Conservation (phyloP, 2,888 invertebrate species). For the Drosophila rubida region DNA sequence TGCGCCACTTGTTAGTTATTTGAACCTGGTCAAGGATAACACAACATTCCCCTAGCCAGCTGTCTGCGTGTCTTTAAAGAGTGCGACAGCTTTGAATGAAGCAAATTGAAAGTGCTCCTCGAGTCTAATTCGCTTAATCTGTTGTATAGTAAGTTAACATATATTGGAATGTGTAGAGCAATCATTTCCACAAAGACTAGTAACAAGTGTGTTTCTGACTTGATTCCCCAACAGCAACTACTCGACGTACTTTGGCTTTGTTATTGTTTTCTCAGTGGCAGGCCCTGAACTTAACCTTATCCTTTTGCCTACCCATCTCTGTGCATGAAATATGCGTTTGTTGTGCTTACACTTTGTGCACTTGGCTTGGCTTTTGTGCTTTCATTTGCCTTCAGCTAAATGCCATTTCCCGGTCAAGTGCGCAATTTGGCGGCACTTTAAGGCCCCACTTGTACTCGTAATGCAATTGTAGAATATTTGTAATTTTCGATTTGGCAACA, state of each 20-base stretch:
- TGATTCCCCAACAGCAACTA: not conserved
- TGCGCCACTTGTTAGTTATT: slow-evolving; percentile 51
- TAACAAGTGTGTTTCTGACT: not conserved
- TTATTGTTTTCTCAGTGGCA: not conserved
- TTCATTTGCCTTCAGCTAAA: slow-evolving; percentile 2
- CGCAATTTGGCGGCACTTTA: slow-evolving; percentile 22
- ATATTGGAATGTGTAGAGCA: not conserved
- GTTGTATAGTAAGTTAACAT: not conserved
- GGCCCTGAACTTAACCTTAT: slow-evolving; percentile 14
- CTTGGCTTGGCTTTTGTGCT: slow-evolving; percentile 7
- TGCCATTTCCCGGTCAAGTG: slow-evolving; percentile 15
- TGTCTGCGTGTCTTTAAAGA: slow-evolving; percentile 36
- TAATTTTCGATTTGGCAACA: slow-evolving; percentile 31
- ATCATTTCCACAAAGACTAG: no score
- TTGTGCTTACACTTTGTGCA: not conserved
- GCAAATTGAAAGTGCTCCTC: slow-evolving; percentile 3
- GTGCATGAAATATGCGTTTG: slow-evolving; percentile 10
- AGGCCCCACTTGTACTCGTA: slow-evolving; percentile 16
- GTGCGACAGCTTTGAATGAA: slow-evolving; percentile 23
- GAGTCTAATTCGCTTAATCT: not conserved
- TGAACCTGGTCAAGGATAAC: slow-evolving; percentile 42
- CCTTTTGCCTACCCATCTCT: not conserved
- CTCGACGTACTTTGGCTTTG: not conserved
- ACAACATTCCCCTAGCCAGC: slow-evolving; percentile 32
- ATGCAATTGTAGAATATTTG: slow-evolving; percentile 27